phyloP scores from a whole-genome alignment of 2,888 invertebrate species.

The Ischnura elegans region DNA sequence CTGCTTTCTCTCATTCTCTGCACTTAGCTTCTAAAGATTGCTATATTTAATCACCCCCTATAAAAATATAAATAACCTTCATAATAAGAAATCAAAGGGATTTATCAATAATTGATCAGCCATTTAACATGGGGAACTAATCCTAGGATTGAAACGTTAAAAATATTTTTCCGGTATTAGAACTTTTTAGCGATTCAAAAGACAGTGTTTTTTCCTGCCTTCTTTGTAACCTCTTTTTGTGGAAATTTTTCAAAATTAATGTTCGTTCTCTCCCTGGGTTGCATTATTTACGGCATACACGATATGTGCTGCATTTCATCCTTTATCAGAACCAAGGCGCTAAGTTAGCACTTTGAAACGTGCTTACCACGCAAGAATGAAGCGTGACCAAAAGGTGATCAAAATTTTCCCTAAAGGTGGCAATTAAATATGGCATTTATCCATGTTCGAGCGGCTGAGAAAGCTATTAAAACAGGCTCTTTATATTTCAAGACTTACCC shows the following conservation, averaged over 20 bases:
- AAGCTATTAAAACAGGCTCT: background rate
- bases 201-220: too few relatives aligned
- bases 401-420: background rate
- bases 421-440: conserved; percentile 39
- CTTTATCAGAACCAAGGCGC: background rate
- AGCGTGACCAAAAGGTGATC: conserved; percentile 1
- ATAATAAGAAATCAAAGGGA: too few relatives aligned
- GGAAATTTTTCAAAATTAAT: background rate
- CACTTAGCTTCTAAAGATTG: too few relatives aligned
- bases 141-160: too few relatives aligned
- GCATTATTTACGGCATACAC: background rate
- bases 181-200: too few relatives aligned
- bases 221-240: background rate
- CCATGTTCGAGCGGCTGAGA: background rate
- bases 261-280: background rate
- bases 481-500: background rate
- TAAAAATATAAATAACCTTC: too few relatives aligned
- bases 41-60: too few relatives aligned
- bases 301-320: background rate
- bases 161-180: too few relatives aligned
- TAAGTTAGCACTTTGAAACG: background rate
- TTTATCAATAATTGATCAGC: too few relatives aligned
- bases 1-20: too few relatives aligned
- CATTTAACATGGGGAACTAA: too few relatives aligned
- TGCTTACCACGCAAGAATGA: background rate